Evolutionary conservation across 2,113 vertebrate genomes (phyloP).

Genomic region (Jaculus jaculus): DNA sequence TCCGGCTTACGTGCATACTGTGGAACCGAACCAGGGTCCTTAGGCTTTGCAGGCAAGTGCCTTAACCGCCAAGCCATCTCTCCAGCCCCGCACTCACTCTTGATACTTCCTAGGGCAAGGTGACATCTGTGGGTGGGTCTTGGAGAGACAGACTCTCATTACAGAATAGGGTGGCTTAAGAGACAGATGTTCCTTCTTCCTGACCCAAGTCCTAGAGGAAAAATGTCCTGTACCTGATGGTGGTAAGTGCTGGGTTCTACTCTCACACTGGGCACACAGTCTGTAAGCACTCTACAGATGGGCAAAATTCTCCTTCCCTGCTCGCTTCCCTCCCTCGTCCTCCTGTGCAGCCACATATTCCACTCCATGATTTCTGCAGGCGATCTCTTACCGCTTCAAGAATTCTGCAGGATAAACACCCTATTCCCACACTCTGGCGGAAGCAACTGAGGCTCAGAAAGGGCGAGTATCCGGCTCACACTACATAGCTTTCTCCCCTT

Average conservation of each 20-base stretch:
- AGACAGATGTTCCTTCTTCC: background rate
- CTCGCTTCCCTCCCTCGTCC: background rate
- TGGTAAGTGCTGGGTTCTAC: background rate
- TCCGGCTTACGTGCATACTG: no score
- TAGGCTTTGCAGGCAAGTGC: no score
- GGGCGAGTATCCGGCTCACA: background rate
- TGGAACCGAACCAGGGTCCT: no score
- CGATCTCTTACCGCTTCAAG: background rate
- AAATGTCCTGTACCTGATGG: no score
- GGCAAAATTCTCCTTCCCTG: background rate
- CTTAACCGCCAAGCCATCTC: no score
- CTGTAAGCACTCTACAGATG: background rate
- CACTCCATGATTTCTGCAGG: background rate
- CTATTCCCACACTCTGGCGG: background rate
- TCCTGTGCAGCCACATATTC: background rate
- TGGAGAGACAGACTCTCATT: background rate
- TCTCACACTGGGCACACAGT: background rate
- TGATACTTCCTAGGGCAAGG: background rate
- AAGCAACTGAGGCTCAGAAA: slow-evolving; percentile 6
- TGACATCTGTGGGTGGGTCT: background rate
- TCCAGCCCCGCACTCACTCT: no score
- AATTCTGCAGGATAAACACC: background rate
- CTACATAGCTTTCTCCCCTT: background rate
- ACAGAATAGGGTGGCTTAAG: background rate
- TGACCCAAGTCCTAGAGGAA: background rate